Conservation (phyloP, 2,888 invertebrate species). For the Yponomeuta evonymella region DNA sequence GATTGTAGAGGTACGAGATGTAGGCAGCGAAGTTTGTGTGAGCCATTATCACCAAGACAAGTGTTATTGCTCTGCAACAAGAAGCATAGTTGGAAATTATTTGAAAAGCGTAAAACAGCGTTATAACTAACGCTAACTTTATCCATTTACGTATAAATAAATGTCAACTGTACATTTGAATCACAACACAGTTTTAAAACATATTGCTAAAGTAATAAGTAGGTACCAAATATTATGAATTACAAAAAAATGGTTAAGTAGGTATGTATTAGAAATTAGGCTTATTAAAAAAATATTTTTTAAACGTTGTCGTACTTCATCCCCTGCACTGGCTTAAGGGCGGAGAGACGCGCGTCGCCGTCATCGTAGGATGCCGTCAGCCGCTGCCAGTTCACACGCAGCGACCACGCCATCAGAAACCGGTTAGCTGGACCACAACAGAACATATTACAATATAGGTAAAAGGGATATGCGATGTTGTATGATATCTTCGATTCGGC, state of each 20-base stretch:
- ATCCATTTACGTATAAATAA: too few relatives aligned
- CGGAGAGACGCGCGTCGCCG: constrained; percentile 38
- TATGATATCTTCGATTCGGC: too few relatives aligned
- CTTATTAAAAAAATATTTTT: background rate
- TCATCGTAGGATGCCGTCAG: constrained; percentile 37
- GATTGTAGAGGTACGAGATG: constrained; percentile 44
- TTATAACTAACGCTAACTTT: too few relatives aligned
- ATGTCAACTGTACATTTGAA: too few relatives aligned
- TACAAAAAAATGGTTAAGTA: background rate
- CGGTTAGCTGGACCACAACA: constrained; percentile 34
- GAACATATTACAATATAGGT: background rate
- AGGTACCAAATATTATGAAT: too few relatives aligned
- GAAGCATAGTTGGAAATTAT: background rate
- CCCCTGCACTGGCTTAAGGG: constrained; percentile 44
- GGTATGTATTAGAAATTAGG: background rate
- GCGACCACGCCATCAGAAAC: constrained; percentile 42
- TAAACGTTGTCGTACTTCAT: constrained; percentile 31
- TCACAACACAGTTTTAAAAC: too few relatives aligned
- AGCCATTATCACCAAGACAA: constrained; percentile 39
- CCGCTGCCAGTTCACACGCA: constrained; percentile 44
- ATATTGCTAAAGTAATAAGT: too few relatives aligned
- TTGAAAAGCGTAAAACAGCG: too few relatives aligned
- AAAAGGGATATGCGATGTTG: too few relatives aligned
- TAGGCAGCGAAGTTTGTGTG: constrained; percentile 44
- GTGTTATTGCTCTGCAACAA: constrained; percentile 41